Evolutionary conservation across 1,140 invertebrate genomes (phyloP).

Genomic region (Anadara kagoshimensis): DNA sequence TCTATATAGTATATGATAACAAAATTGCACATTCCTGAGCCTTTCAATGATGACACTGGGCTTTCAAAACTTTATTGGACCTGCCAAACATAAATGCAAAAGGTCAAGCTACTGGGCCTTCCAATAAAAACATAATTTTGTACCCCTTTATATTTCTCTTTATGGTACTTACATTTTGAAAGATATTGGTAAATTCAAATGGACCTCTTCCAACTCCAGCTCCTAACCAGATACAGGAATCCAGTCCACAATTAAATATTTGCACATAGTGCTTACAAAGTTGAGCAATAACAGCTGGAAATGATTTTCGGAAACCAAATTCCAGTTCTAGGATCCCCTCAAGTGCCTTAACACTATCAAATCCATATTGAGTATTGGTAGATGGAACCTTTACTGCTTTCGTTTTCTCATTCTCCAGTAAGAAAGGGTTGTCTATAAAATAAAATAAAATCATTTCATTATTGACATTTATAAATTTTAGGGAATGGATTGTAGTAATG

Average conservation of each 20-base stretch:
- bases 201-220: slow-evolving; percentile 57
- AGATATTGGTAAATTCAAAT: slow-evolving; percentile 57
- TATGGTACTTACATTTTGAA: slow-evolving; percentile 60
- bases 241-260: slow-evolving; percentile 33
- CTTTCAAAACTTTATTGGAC: too few relatives aligned
- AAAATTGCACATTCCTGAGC: too few relatives aligned
- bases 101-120: too few relatives aligned
- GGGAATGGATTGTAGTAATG: too few relatives aligned
- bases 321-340: slow-evolving; percentile 64
- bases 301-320: slow-evolving; percentile 65
- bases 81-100: too few relatives aligned
- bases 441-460: not conserved
- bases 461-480: too few relatives aligned
- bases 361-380: slow-evolving; percentile 57
- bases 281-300: slow-evolving; percentile 48
- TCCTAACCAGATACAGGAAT: slow-evolving; percentile 57
- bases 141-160: too few relatives aligned
- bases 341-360: slow-evolving; percentile 50
- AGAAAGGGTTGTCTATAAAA: slow-evolving; percentile 43
- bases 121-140: too few relatives aligned
- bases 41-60: too few relatives aligned
- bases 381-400: slow-evolving; percentile 39
- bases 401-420: slow-evolving; percentile 36
- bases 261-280: slow-evolving; percentile 42
- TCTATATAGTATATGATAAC: too few relatives aligned